Percentiles rank a stretch among this genome's conserved stretches.
Conservation (phyloP, 2,113 vertebrate genomes). For the Eublepharis macularius region DNA sequence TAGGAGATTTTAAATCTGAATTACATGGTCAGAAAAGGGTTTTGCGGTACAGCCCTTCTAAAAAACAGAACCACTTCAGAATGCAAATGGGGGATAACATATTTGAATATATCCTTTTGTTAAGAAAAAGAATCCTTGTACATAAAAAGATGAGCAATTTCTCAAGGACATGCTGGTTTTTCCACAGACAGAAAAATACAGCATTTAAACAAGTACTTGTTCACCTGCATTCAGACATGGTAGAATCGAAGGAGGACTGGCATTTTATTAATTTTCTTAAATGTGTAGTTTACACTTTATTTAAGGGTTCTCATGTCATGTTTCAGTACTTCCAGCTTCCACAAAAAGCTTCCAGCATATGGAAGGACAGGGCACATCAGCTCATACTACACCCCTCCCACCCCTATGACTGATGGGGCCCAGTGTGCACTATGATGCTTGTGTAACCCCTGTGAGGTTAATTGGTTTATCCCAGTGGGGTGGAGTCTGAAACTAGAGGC, state of each 20-base stretch:
- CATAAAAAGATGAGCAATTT: not conserved
- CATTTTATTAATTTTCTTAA: not conserved
- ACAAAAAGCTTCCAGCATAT: not conserved
- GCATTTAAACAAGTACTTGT: not conserved
- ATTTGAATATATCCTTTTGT: not conserved
- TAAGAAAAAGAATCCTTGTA: not conserved
- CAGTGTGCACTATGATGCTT: not conserved
- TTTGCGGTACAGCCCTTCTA: not conserved
- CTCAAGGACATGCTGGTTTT: not conserved
- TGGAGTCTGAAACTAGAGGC: no score
- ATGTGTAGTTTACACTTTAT: not conserved
- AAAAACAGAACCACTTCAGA: not conserved
- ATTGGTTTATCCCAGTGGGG: no score
- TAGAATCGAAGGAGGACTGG: not conserved
- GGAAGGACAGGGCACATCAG: not conserved
- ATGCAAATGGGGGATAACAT: not conserved
- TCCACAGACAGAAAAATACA: not conserved
- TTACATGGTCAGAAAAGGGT: not conserved
- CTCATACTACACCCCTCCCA: not conserved
- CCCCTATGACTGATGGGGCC: not conserved
- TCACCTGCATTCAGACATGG: not conserved
- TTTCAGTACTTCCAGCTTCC: not conserved
- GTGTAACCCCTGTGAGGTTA: no score
- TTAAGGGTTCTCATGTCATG: not conserved
- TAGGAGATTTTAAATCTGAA: not conserved